These are phyloP conservation scores for Drosophila triauraria DNA, from an alignment of 1,140 invertebrate genomes.

Conservation along the genomic window DNA sequence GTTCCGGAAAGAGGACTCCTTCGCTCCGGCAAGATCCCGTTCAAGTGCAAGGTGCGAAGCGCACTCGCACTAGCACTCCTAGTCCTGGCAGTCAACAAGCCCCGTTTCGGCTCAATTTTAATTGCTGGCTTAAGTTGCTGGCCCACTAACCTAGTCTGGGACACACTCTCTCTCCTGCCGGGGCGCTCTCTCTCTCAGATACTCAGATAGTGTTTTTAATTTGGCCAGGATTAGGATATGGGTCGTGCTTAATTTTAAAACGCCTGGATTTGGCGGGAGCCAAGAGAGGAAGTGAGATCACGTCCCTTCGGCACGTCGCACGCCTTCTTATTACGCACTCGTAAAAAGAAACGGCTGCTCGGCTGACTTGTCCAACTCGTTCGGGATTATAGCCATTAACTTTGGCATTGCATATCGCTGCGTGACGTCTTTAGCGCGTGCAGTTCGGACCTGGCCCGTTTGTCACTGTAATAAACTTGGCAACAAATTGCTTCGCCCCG, in stretches of 20 bases:
- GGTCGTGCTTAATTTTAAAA: conserved; percentile 67
- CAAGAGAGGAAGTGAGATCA: conserved; percentile 46
- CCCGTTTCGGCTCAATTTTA: conserved; percentile 56
- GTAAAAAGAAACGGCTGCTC: conserved; percentile 76
- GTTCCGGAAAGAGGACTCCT: conserved; percentile 31
- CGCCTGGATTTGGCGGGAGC: conserved; percentile 22
- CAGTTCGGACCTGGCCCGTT: conserved; percentile 54
- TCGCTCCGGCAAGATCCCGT: conserved; percentile 33
- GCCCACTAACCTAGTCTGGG: conserved; percentile 62
- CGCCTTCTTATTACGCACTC: conserved; percentile 79
- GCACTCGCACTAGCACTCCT: conserved; percentile 36
- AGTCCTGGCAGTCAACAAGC: conserved; percentile 50
- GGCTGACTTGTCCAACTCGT: conserved; percentile 51
- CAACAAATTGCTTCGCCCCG: conserved; percentile 67
- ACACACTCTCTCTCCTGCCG: conserved; percentile 1
- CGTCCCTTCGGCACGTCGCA: conserved; percentile 70
- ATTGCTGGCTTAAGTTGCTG: conserved; percentile 71
- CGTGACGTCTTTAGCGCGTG: conserved; percentile 53
- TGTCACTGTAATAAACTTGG: conserved; percentile 80
- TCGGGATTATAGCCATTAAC: conserved; percentile 80
- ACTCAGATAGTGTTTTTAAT: conserved; percentile 70
- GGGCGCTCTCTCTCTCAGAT: neutral
- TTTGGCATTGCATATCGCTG: conserved; percentile 66
- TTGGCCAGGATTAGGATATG: conserved; percentile 68
- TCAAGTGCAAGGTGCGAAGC: conserved; percentile 70